Percentiles rank a stretch among this genome's conserved stretches.
phyloP scores from a whole-genome alignment of 2,797 vertebrate species.

The Argentina silus region DNA sequence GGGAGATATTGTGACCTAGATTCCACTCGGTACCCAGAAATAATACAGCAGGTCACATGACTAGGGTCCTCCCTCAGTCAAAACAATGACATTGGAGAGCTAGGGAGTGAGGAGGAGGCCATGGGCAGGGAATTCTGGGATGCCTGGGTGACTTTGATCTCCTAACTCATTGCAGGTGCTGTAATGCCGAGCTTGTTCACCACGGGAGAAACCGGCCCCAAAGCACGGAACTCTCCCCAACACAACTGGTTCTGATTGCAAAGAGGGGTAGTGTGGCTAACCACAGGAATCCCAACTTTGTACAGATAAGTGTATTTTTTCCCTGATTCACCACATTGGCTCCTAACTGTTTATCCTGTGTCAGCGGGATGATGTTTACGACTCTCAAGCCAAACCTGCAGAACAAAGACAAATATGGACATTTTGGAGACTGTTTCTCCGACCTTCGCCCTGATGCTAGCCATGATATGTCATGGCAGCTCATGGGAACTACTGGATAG shows the following conservation, averaged over 20 bases:
- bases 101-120: constrained; percentile 20
- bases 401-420: background rate
- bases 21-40: constrained; percentile 47
- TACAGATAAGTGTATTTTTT: constrained; percentile 14
- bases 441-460: background rate
- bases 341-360: background rate
- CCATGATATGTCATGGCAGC: background rate
- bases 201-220: constrained; percentile 34
- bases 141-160: constrained; percentile 35
- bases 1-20: constrained; percentile 60
- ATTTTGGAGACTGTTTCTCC: background rate
- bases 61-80: constrained; percentile 38
- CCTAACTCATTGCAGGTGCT: constrained; percentile 43
- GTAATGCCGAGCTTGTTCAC: constrained; percentile 17
- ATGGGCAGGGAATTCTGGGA: constrained; percentile 32
- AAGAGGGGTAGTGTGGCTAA: background rate
- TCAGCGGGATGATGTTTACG: background rate
- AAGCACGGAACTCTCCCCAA: constrained; percentile 34
- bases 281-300: constrained; percentile 9
- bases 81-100: constrained; percentile 52
- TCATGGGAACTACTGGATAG: background rate
- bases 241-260: constrained; percentile 30
- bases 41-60: constrained; percentile 56
- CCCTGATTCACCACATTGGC: constrained; percentile 1
- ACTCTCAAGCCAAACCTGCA: background rate